Evolutionary conservation across 2,888 invertebrate genomes (phyloP), one percentile per base, ranked within the genome.

Genomic region (Lutraria lutraria): DNA sequence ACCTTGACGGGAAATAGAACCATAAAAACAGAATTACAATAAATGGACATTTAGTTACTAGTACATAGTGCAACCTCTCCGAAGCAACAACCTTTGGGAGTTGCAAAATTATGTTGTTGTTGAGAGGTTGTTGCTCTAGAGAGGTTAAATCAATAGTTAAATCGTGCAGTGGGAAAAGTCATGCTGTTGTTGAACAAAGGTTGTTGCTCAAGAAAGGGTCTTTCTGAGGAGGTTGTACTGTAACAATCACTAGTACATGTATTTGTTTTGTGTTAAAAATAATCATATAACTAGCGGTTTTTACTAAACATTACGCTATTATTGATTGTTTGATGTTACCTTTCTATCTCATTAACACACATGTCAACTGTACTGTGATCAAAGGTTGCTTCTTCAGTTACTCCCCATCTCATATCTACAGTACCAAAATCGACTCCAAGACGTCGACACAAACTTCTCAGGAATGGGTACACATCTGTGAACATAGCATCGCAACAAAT

Each of bases 391-490:
- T 95, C 95, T 25, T 93, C 93, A 2, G 94, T 92, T 12, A 95
- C 94, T 0, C 95, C 95, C 95, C 95, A 95, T 13, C 95, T 87
- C 95, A 95, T 95, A 89, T 95, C 95, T 13, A 95, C 94, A 0
- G 92, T 90, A 16, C 90, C 91, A 89, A 93, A 94, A 63, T 92
- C 92, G 15, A 92, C 85, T 60, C 92, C 92, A 2, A 92, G 85
- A 12, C 92, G 85, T 31, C 91, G 81, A 85, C 91, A 89, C 34
- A 91, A 34, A 25, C 80, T 80, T 82, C 91, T 82, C 3, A 92
- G 81, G 76, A 86, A 90, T 16, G 92, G 92, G 34, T 92, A 92
- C 0, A 91, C 92, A 68, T 92, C 92, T 92, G 80, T 43, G 43
- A 43, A 43, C 43, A 43, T 43, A 43, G 43, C 43, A 43, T 43